Conservation (phyloP, 2,797 vertebrate genomes). For the Macropus fuliginosus region DNA sequence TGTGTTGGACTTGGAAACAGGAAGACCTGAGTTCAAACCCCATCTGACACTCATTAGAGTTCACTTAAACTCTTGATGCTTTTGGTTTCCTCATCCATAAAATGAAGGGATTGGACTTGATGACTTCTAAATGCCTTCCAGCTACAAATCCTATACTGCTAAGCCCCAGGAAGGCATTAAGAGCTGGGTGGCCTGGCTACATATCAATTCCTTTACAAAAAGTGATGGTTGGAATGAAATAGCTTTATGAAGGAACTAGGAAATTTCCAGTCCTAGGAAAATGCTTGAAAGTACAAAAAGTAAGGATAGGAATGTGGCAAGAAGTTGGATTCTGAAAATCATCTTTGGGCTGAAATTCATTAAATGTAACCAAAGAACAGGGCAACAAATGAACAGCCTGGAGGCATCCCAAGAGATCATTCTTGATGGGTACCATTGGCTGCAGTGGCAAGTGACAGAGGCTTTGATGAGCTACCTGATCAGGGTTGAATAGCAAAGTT, state of each 20-base stretch:
- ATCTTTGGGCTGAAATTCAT: slow-evolving; percentile 15
- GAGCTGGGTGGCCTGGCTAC: neutral
- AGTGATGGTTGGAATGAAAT: neutral
- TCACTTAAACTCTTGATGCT: neutral
- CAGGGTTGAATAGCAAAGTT: neutral
- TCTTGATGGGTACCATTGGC: neutral
- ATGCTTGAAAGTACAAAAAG: neutral
- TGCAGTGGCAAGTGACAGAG: neutral
- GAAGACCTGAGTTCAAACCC: neutral
- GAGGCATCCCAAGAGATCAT: neutral
- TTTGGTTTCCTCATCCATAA: neutral
- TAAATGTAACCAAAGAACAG: neutral
- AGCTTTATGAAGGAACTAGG: neutral
- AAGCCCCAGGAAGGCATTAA: neutral
- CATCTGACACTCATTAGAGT: neutral
- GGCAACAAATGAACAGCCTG: neutral
- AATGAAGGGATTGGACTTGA: neutral
- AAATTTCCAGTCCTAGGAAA: neutral
- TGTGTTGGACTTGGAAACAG: neutral
- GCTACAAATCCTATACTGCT: neutral
- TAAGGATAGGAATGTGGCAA: neutral
- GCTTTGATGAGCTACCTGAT: slow-evolving; percentile 2
- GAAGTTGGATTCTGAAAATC: slow-evolving; percentile 16
- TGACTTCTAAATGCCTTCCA: neutral
- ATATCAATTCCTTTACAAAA: neutral